Conservation (phyloP, 2,888 invertebrate species). For the Chaetoderma sp. region DNA sequence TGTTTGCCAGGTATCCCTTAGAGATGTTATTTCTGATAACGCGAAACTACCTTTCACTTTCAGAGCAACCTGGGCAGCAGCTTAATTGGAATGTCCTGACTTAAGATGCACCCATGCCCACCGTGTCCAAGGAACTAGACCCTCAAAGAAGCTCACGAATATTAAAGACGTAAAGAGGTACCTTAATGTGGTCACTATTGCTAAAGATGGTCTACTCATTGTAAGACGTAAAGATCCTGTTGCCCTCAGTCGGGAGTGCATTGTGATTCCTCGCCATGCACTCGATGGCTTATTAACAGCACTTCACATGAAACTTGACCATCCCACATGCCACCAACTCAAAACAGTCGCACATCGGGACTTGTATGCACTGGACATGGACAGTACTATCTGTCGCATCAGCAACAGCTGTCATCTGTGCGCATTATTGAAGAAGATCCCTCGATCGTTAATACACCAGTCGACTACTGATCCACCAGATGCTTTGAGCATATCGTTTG, state of each 20-base stretch:
- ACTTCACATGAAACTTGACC: slow-evolving; percentile 36
- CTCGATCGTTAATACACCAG: slow-evolving; percentile 29
- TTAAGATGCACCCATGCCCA: too few species aligned
- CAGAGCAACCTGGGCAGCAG: slow-evolving; percentile 18
- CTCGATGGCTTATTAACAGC: slow-evolving; percentile 39
- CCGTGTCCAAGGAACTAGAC: too few species aligned
- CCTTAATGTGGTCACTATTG: too few species aligned
- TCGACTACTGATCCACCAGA: slow-evolving; percentile 34
- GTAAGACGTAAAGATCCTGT: slow-evolving; percentile 24
- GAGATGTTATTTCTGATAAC: slow-evolving; percentile 20
- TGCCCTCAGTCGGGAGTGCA: slow-evolving; percentile 24
- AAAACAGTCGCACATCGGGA: slow-evolving; percentile 30
- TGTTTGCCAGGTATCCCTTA: slow-evolving; percentile 17
- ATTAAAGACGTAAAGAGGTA: too few species aligned
- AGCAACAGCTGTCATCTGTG: slow-evolving; percentile 36
- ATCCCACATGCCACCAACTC: slow-evolving; percentile 40
- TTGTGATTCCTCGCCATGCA: slow-evolving; percentile 36
- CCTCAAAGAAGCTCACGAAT: too few species aligned
- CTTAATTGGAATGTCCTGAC: too few species aligned
- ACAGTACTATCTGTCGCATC: slow-evolving; percentile 21
- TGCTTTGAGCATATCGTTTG: slow-evolving; percentile 35
- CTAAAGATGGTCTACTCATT: too few species aligned
- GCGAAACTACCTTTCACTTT: slow-evolving; percentile 32
- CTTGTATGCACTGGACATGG: slow-evolving; percentile 39
- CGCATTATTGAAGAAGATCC: slow-evolving; percentile 34